Percentiles rank a stretch among this genome's conserved stretches.
Conservation (phyloP, 2,888 invertebrate genomes). For the Apodemia zela region DNA sequence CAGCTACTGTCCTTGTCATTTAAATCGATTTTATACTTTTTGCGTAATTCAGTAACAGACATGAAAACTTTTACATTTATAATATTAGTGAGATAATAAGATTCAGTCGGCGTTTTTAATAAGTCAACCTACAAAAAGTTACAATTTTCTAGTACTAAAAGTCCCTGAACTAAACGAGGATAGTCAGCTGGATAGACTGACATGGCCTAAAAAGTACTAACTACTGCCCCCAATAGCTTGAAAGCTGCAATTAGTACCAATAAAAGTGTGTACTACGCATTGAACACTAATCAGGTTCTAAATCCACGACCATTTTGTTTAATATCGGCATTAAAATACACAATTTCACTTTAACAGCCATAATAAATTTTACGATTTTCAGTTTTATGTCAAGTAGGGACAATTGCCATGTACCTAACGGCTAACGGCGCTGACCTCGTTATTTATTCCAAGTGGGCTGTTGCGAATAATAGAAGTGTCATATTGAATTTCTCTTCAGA, state of each 20-base stretch:
- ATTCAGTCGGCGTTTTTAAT: no score
- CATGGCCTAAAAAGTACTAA: no score
- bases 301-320: neutral
- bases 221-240: no score
- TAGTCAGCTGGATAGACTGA: no score
- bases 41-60: no score
- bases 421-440: slow-evolving; percentile 10
- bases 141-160: no score
- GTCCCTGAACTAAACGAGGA: no score
- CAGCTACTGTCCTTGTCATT: no score
- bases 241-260: neutral
- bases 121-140: no score
- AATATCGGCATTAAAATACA: slow-evolving; percentile 4
- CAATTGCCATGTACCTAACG: slow-evolving; percentile 11
- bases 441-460: slow-evolving; percentile 15
- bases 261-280: neutral
- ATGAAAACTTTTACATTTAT: no score
- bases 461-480: slow-evolving; percentile 25
- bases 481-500: neutral
- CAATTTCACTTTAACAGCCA: neutral
- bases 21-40: no score
- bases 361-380: slow-evolving; percentile 12
- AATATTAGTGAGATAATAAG: no score
- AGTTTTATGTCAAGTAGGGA: slow-evolving; percentile 10
- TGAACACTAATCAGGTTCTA: neutral